Evolutionary conservation across 1,140 invertebrate genomes (phyloP), one percentile per base, ranked within the genome.

Genomic region (Anastrepha obliqua): DNA sequence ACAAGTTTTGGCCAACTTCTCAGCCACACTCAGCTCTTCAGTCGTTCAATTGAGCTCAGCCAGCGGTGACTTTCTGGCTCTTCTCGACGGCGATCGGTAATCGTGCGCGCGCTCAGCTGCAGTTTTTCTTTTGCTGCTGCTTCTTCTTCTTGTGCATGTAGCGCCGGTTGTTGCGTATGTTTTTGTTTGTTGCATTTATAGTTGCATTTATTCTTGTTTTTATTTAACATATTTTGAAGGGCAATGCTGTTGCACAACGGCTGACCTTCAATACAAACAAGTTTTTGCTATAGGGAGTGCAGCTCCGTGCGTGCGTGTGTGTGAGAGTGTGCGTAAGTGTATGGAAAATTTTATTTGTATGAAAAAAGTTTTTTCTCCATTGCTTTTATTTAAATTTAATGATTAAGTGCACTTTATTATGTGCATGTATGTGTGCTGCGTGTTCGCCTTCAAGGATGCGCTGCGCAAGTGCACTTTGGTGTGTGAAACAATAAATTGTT

Each of bases 201-300:
- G 44, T 86, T 86, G 58, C 51, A 59, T 86, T 86, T 5, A n/a
- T 86, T 86, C 17, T 86, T 47, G 42, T 62, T 86, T 60, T 86
- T 62, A 20, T 86, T 44, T 85, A 4, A 15, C 51, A 86, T 86
- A 59, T 62, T 86, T 86, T 86, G 85, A 62, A 62, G 85, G 58
- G 85, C 85, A 62, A 62, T 86, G 58, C 47, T 86, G 85, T 65
- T 86, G 85, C 62, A 62, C 62, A 62, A 60, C 85, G 39, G 58
- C 51, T 44, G 39, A 62, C 85, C 85, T 86, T 86, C 62, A 86
- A 60, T 20, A 15, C 17, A 47, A 55, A 55, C 74, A 81, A 81
- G 74, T 86, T 62, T 86, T 65, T 39, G 13, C 59, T 81, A 11
- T 85, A 39, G 13, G 7, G 2, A 5, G 20, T 78, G 74, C 51